phyloP scores from a whole-genome alignment of 2,797 vertebrate genomes.

The Chaenodraco wilsoni region DNA sequence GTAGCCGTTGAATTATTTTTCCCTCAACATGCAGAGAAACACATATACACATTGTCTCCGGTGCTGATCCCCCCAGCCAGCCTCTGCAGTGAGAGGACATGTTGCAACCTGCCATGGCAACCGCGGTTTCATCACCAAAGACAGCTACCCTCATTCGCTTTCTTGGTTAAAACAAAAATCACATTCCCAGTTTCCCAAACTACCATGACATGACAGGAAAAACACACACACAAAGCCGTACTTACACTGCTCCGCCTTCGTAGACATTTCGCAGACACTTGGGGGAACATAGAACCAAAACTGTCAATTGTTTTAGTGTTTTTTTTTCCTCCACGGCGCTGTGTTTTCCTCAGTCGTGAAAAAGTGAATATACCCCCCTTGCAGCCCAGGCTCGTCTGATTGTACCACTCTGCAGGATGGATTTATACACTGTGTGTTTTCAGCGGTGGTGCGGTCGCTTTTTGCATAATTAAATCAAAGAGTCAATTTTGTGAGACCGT shows the following conservation, averaged over 20 bases:
- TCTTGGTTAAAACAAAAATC: constrained; percentile 48
- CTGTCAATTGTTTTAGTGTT: constrained; percentile 69
- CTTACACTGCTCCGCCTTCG: constrained; percentile 99
- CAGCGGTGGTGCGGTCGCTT: constrained; percentile 33
- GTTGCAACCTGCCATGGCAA: constrained; percentile 87
- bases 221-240: constrained; percentile 65
- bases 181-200: constrained; percentile 35
- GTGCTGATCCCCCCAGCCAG: constrained; percentile 63
- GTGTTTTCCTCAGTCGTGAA: constrained; percentile 79
- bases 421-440: constrained; percentile 38
- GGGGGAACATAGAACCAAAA: constrained; percentile 71
- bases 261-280: constrained; percentile 90
- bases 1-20: constrained; percentile 1
- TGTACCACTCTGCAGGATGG: constrained; percentile 79
- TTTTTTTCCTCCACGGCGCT: constrained; percentile 68
- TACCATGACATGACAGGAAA: constrained; percentile 29
- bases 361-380: constrained; percentile 79
- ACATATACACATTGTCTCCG: constrained; percentile 14
- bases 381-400: constrained; percentile 77
- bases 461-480: constrained; percentile 31
- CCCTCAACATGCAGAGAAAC: constrained; percentile 23
- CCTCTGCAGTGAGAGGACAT: constrained; percentile 84
- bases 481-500: neutral
- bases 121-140: constrained; percentile 84
- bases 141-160: constrained; percentile 78